Conservation (phyloP, 2,797 vertebrate species). For the Anguilla megastoma region DNA sequence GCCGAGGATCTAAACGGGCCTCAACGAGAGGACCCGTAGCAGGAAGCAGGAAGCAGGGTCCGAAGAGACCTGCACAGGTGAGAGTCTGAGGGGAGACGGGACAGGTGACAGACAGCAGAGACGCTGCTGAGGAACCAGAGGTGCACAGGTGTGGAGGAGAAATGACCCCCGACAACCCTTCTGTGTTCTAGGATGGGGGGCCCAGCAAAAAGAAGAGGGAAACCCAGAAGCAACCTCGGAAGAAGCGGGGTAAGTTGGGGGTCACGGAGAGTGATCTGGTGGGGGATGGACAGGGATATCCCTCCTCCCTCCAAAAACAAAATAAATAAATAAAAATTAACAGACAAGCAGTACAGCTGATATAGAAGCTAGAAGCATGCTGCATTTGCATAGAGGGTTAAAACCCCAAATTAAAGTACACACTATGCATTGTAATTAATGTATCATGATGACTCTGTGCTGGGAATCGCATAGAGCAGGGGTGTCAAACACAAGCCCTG, state of each 20-base stretch:
- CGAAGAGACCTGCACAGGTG: conserved; percentile 39
- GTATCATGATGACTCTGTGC: background rate
- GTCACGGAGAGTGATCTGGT: background rate
- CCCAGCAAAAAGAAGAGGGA: background rate
- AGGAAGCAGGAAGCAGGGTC: background rate
- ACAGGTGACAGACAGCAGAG: background rate
- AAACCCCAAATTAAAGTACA: background rate
- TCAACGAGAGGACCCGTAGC: conserved; percentile 52
- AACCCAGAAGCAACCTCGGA: conserved; percentile 8
- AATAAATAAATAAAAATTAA: background rate
- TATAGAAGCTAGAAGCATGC: background rate
- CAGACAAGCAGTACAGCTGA: background rate
- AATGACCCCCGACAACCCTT: background rate
- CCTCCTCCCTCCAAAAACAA: background rate
- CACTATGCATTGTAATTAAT: background rate
- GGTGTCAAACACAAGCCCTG: background rate
- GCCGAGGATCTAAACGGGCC: conserved; percentile 57
- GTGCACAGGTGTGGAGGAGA: background rate
- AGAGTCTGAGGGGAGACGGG: background rate
- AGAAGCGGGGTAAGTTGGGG: conserved; percentile 55
- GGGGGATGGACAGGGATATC: background rate
- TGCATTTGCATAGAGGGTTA: background rate
- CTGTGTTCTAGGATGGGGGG: conserved; percentile 26
- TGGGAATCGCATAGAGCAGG: background rate
- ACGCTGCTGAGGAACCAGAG: background rate